Evolutionary conservation across 1,140 invertebrate species (phyloP), one percentile per base, ranked within the genome.

Genomic region (Listronotus bonariensis): DNA sequence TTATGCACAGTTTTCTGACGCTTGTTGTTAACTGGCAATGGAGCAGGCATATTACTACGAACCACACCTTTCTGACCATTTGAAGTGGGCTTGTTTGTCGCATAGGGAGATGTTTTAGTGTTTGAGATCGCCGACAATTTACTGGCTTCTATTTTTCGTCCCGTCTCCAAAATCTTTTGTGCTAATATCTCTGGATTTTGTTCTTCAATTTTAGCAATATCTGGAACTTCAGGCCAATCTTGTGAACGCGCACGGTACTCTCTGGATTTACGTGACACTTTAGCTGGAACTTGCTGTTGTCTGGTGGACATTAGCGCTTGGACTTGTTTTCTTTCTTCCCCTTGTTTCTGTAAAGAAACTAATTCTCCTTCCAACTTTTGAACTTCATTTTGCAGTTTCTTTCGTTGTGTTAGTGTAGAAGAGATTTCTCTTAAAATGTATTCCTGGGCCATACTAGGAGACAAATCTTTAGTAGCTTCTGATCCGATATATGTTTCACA

Each of bases 181-280:
- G 92, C 92, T 12, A 95, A 78, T 42, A 94, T 86, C 78, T 95
- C 92, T 0, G 92, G 93, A 82, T 95, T 94, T 72, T 93, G 92
- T 72, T 95, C 93, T 72, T 94, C 90, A 61, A 95, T 95, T 78
- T 93, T 94, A 3, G 89, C 92, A 32, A 94, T 87, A 68, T 93
- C 91, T 0, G 92, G 92, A 20, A 95, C 90, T 68, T 93, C 91
- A 0, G 92, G 92, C 92, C 92, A 95, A 73, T 95, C 92, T 77
- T 94, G 92, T 1, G 90, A 92, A 3, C 91, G 81, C 3, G 89
- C 88, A 2, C 91, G 83, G 58, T 88, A 85, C 57, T 92, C 90
- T 20, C 90, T 81, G 40, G 82, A 85, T 74, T 91, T 91, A 1
- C 89, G 82, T 12, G 76, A 76, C 9, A 69, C 38, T 61, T 76